Conservation (phyloP, 2,113 vertebrate genomes). For the Gulo gulo region DNA sequence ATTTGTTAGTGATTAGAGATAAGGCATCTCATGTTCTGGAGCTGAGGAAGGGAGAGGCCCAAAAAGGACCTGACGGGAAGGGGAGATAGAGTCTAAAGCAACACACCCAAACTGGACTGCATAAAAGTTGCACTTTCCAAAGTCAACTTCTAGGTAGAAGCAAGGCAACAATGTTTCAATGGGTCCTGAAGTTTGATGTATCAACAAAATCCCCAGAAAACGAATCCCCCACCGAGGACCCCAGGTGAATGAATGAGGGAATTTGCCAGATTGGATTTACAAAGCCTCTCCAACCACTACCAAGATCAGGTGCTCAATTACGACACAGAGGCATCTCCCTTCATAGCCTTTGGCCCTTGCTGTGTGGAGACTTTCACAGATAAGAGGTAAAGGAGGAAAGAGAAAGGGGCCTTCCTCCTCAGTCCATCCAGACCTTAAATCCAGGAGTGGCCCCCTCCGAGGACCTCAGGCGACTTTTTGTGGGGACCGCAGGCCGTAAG, state of each 20-base stretch:
- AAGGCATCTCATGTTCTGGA: conserved; percentile 52
- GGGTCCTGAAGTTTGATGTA: background rate
- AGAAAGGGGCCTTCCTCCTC: background rate
- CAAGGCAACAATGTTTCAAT: conserved; percentile 50
- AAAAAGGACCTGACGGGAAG: conserved; percentile 32
- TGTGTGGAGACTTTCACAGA: background rate
- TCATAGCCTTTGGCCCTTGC: conserved; percentile 13
- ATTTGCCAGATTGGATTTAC: conserved; percentile 35
- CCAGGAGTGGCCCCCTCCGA: background rate
- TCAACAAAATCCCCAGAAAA: background rate
- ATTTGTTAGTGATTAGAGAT: conserved; percentile 75
- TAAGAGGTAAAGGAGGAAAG: background rate
- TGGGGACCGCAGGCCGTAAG: background rate
- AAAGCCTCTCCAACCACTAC: conserved; percentile 21
- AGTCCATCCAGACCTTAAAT: background rate
- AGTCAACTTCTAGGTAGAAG: conserved; percentile 26
- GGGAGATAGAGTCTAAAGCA: conserved; percentile 48
- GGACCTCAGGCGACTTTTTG: background rate
- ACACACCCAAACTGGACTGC: conserved; percentile 55
- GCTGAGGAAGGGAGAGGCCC: conserved; percentile 53
- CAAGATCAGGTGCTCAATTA: conserved; percentile 49
- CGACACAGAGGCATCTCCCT: conserved; percentile 15
- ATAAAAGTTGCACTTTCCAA: conserved; percentile 52
- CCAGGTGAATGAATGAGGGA: conserved; percentile 48
- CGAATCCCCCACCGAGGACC: background rate